phyloP scores from a whole-genome alignment of 2,113 vertebrate genomes.

The Platichthys stellatus region DNA sequence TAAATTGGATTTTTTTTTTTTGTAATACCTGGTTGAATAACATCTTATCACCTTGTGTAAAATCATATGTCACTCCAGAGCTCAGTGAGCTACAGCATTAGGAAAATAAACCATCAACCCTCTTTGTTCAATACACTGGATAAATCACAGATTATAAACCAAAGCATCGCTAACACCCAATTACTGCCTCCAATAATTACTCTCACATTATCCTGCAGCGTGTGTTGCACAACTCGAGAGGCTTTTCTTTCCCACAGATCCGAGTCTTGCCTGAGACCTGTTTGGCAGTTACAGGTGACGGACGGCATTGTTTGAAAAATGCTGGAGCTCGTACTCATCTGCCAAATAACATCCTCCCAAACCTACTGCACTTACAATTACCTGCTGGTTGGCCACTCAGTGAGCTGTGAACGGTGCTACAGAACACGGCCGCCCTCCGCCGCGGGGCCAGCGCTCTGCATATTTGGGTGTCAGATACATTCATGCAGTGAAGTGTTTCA shows the following conservation, averaged over 20 bases:
- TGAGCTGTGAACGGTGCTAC: constrained; percentile 57
- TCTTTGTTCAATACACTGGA: constrained; percentile 11
- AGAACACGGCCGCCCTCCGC: constrained; percentile 50
- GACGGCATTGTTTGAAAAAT: constrained; percentile 73
- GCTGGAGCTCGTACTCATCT: constrained; percentile 74
- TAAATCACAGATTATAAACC: constrained; percentile 3
- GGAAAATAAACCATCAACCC: too few relatives aligned
- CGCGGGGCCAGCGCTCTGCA: constrained; percentile 62
- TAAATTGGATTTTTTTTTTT: neutral
- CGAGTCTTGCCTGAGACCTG: constrained; percentile 38
- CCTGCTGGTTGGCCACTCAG: constrained; percentile 60
- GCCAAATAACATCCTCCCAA: constrained; percentile 59
- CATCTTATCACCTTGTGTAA: neutral
- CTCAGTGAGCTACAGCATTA: constrained; percentile 16
- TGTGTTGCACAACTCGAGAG: neutral
- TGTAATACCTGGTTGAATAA: neutral
- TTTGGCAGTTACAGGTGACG: constrained; percentile 45
- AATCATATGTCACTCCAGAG: constrained; percentile 8
- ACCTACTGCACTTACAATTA: constrained; percentile 71
- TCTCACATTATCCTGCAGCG: neutral
- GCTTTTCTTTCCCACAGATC: constrained; percentile 60
- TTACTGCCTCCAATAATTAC: neutral
- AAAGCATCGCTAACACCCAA: neutral
- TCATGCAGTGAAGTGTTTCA: constrained; percentile 70
- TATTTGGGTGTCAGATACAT: constrained; percentile 77